Evolutionary conservation across 2,888 invertebrate species (phyloP).

Genomic region (Caenorhabditis japonica): DNA sequence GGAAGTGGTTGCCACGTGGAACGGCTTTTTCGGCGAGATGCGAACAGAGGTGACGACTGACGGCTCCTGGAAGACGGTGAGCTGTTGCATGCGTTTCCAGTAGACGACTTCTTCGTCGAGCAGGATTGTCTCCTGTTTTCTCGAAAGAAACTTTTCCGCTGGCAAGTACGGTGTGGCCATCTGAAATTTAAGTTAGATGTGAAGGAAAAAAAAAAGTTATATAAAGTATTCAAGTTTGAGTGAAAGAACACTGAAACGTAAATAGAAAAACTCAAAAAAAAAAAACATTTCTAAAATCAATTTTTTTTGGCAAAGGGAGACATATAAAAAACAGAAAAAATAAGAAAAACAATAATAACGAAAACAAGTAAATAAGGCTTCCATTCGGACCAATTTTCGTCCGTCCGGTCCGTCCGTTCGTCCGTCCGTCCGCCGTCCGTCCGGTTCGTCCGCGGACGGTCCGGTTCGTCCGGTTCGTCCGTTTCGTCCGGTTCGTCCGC

Average conservation of each 20-base stretch:
- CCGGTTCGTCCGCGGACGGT: no score
- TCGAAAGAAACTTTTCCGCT: constrained; percentile 49
- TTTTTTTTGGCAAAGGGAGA: no score
- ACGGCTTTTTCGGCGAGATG: constrained; percentile 89
- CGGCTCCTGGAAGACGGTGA: constrained; percentile 84
- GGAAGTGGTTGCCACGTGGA: constrained; percentile 92
- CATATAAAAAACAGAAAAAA: constrained; percentile 8
- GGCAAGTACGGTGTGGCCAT: constrained; percentile 61
- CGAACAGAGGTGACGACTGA: constrained; percentile 92
- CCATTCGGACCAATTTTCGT: no score
- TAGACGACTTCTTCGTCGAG: constrained; percentile 84
- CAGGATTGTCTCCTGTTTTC: constrained; percentile 35
- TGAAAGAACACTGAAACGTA: no score
- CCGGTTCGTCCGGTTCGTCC: no score
- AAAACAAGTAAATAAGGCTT: no score
- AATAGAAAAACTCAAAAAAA: constrained; percentile 4
- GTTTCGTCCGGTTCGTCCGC: no score
- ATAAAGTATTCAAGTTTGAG: neutral
- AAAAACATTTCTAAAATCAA: no score
- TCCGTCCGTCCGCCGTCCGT: no score
- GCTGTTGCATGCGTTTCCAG: constrained; percentile 86
- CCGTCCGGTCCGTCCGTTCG: no score
- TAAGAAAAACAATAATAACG: constrained; percentile 19
- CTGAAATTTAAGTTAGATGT: neutral
- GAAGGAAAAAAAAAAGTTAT: neutral